Evolutionary conservation across 2,888 invertebrate species (phyloP).

Genomic region (Tachina fera): DNA sequence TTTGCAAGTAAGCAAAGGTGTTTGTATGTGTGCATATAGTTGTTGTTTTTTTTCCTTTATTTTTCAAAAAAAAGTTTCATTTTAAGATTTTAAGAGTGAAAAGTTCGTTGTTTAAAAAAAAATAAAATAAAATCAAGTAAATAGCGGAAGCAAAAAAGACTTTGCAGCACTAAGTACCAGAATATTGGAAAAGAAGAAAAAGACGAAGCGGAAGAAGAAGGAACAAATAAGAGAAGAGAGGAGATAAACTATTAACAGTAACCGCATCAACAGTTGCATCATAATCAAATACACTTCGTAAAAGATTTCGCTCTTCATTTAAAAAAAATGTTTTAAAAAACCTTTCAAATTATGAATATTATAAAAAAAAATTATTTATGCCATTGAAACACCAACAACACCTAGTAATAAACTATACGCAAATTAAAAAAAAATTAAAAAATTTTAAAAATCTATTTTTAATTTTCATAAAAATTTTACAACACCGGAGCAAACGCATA

Average conservation of each 20-base stretch:
- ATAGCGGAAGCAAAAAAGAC: slow-evolving; percentile 15
- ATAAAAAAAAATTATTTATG: no score
- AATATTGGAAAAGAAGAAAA: not conserved
- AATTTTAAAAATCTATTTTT: no score
- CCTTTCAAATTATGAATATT: no score
- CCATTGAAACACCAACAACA: no score
- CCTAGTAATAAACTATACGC: no score
- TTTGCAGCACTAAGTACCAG: not conserved
- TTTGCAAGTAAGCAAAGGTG: not conserved
- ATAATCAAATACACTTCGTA: not conserved
- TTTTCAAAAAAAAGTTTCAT: not conserved
- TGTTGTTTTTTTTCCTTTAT: not conserved
- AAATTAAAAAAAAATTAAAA: no score
- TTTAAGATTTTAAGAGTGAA: slow-evolving; percentile 33
- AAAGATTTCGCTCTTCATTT: slow-evolving; percentile 7
- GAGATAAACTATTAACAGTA: slow-evolving; percentile 9
- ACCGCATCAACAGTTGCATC: slow-evolving; percentile 1
- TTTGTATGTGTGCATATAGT: not conserved
- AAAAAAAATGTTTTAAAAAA: not conserved
- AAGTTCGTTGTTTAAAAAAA: not conserved
- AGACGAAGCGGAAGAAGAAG: not conserved
- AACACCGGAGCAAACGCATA: no score
- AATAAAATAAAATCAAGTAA: not conserved
- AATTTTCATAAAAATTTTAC: no score
- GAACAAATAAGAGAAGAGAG: not conserved